Evolutionary conservation across 2,888 invertebrate genomes (phyloP), one percentile per base, ranked within the genome.

Genomic region (Torymus texanus): DNA sequence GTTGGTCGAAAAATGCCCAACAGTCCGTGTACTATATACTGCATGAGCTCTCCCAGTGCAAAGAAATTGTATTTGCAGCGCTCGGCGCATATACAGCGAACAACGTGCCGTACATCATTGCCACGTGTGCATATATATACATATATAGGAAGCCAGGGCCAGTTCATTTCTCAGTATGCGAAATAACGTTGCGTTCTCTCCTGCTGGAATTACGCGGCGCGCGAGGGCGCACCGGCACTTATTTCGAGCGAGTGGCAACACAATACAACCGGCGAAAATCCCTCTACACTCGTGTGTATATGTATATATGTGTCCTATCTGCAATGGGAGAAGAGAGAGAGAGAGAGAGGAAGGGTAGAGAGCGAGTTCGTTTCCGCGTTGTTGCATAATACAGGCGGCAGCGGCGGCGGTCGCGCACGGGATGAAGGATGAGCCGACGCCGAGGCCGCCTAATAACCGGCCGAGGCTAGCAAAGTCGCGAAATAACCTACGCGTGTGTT

Each of bases 351-450:
- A 10, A 14, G n/a, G n/a, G 83, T 84, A 85, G 85, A 84, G 85
- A 85, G 85, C 84, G 85, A 87, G 86, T 89, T 89, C 88, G 89
- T 89, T 90, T 89, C 88, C 88, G 87, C 88, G 89, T 88, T 88
- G 89, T 89, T 90, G 89, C 89, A 90, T 90, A 90, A 90, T 90
- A 89, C 88, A 90, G 87, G 88, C 86, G 88, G 88, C 88, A 88
- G 88, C 88, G 86, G 87, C 88, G 41, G 88, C 86, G 88, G 89
- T 87, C 88, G 87, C 88, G 87, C 88, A 85, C 86, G 87, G 88
- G 88, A 89, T 89, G 89, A 90, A 87, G 88, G 88, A 90, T 88
- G 89, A 88, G 89, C 78, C 53, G 14, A 14, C 66, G 55, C 51
- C 55, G n/a, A 58, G 12, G 62, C 68, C 58, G 41, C 74, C 76